Percentiles rank a stretch among this genome's conserved stretches.
Evolutionary conservation across 2,888 invertebrate species (phyloP).

Genomic region (Orthosia gracilis): DNA sequence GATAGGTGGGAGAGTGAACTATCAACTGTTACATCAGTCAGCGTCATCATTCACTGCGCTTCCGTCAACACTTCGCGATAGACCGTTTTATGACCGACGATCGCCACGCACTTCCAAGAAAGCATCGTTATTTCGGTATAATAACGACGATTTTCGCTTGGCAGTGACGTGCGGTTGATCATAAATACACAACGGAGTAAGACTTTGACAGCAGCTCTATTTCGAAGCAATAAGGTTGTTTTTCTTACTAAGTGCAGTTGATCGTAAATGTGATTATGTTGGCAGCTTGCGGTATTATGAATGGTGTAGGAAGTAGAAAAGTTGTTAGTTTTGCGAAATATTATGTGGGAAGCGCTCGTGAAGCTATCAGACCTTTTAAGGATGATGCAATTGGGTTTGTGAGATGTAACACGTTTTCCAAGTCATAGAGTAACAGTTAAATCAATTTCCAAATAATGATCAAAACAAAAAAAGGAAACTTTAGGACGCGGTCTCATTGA

Average conservation of each 20-base stretch:
- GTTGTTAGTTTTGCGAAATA: conserved; percentile 26
- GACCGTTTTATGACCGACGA: conserved; percentile 24
- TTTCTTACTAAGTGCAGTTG: conserved; percentile 5
- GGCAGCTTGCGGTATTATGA: conserved; percentile 30
- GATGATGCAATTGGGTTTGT: background rate
- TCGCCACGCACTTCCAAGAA: conserved; percentile 1
- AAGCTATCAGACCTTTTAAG: background rate
- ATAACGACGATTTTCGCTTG: conserved; percentile 5
- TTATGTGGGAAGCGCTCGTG: conserved; percentile 5
- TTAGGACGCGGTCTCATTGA: too few species aligned
- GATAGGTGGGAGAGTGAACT: conserved; percentile 42
- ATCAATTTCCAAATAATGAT: too few species aligned
- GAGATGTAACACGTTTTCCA: background rate
- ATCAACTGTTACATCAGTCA: conserved; percentile 77
- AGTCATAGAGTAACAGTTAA: background rate
- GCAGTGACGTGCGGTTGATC: background rate
- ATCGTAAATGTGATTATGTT: conserved; percentile 6
- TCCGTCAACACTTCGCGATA: conserved; percentile 73
- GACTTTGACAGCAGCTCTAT: conserved; percentile 2
- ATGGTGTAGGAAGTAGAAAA: conserved; percentile 25
- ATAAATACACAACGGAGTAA: background rate
- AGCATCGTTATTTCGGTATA: background rate
- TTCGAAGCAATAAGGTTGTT: background rate
- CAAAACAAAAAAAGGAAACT: too few species aligned
- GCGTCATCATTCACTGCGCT: conserved; percentile 55